Percentiles rank a stretch among this genome's conserved stretches.
Conservation (phyloP, 2,113 vertebrate genomes). For the Lampris incognitus region DNA sequence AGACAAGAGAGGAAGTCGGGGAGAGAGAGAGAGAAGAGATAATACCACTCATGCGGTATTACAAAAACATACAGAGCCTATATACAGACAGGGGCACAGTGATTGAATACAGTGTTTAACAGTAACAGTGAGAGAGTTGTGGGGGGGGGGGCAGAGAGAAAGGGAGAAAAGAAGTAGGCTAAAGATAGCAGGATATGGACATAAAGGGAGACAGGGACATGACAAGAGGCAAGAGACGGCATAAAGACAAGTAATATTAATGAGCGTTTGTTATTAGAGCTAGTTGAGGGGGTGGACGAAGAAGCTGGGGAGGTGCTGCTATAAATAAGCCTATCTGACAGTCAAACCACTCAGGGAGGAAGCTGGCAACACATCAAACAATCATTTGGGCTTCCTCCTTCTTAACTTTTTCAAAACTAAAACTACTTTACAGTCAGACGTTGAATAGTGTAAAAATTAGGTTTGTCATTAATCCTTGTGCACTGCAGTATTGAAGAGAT, state of each 20-base stretch:
- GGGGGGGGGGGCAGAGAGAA: not conserved
- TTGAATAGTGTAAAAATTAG: not conserved
- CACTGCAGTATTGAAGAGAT: too few relatives aligned
- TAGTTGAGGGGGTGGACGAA: slow-evolving; percentile 42
- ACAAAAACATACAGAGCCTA: slow-evolving; percentile 26
- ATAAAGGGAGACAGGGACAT: slow-evolving; percentile 29
- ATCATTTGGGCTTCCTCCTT: slow-evolving; percentile 7
- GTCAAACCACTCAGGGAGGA: slow-evolving; percentile 35
- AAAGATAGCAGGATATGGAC: slow-evolving; percentile 10
- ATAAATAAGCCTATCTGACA: slow-evolving; percentile 66
- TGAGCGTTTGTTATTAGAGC: slow-evolving; percentile 45
- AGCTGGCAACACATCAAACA: slow-evolving; percentile 50
- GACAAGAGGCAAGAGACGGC: slow-evolving; percentile 2
- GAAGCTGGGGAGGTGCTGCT: slow-evolving; percentile 29
- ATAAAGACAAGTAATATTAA: slow-evolving; percentile 56
- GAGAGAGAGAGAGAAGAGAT: slow-evolving; percentile 5
- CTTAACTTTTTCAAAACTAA: slow-evolving; percentile 18
- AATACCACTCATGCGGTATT: slow-evolving; percentile 4
- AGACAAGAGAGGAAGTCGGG: not conserved
- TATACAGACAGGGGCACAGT: slow-evolving; percentile 11
- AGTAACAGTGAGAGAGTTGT: slow-evolving; percentile 35
- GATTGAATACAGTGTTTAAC: slow-evolving; percentile 7
- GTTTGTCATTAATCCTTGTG: not conserved
- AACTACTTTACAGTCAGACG: not conserved
- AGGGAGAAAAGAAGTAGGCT: slow-evolving; percentile 20